phyloP scores from a whole-genome alignment of 2,888 invertebrate species.

The Callimorpha dominula region DNA sequence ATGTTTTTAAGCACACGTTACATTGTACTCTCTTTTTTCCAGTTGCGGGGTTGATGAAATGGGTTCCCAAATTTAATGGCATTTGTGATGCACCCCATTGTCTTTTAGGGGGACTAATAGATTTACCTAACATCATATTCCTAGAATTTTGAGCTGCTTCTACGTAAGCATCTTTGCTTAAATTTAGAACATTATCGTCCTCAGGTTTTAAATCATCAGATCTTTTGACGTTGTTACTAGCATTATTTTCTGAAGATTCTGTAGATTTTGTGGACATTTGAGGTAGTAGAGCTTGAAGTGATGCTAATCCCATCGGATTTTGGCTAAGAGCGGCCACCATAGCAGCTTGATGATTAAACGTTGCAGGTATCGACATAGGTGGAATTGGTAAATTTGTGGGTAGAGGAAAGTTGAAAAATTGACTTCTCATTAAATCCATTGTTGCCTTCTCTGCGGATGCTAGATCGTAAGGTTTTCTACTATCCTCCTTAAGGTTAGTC shows the following conservation, averaged over 20 bases:
- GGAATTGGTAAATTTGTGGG: slow-evolving; percentile 88
- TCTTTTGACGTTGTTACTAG: slow-evolving; percentile 65
- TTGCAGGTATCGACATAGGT: slow-evolving; percentile 83
- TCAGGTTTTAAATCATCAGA: slow-evolving; percentile 70
- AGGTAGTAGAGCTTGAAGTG: slow-evolving; percentile 88
- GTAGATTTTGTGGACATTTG: slow-evolving; percentile 86
- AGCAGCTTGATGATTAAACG: slow-evolving; percentile 88
- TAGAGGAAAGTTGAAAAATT: slow-evolving; percentile 88
- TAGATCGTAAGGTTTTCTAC: slow-evolving; percentile 80
- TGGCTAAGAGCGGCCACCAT: slow-evolving; percentile 88
- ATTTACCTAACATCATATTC: slow-evolving; percentile 87
- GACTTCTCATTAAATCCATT: slow-evolving; percentile 88
- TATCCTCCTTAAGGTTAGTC: slow-evolving; percentile 73
- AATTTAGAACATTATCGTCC: slow-evolving; percentile 80
- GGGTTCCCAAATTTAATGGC: slow-evolving; percentile 94
- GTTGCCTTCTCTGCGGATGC: slow-evolving; percentile 76
- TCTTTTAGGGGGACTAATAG: slow-evolving; percentile 91
- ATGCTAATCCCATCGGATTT: slow-evolving; percentile 87
- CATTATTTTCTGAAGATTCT: slow-evolving; percentile 77
- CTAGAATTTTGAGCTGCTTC: slow-evolving; percentile 77
- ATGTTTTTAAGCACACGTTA: slow-evolving; percentile 99
- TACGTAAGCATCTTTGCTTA: slow-evolving; percentile 80
- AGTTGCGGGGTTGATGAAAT: slow-evolving; percentile 96
- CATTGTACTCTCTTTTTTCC: slow-evolving; percentile 99
- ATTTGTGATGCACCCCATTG: slow-evolving; percentile 92